Conservation (phyloP, 2,888 invertebrate species). For the Latheticus oryzae region DNA sequence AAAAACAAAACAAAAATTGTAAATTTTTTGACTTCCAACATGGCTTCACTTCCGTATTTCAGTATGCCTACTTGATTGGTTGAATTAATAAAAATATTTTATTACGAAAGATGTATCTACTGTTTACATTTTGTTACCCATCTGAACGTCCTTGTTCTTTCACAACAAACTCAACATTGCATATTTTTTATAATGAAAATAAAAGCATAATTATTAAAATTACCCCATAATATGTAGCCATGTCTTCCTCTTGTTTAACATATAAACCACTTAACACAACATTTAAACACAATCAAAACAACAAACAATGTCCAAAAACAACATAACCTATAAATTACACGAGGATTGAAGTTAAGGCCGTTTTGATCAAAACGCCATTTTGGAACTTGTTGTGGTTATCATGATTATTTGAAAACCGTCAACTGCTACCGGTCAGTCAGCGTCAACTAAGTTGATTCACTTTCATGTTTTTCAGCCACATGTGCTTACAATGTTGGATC, state of each 20-base stretch:
- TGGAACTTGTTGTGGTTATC: constrained; percentile 6
- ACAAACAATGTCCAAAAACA: constrained; percentile 2
- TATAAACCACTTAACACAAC: constrained; percentile 4
- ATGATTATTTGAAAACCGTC: constrained; percentile 13
- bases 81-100: no score
- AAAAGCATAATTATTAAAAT: constrained; percentile 11
- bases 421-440: constrained; percentile 19
- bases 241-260: constrained; percentile 16
- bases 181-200: no score
- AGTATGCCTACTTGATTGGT: no score
- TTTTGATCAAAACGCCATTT: constrained; percentile 17
- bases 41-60: no score
- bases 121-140: no score
- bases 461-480: constrained; percentile 38
- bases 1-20: no score
- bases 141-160: constrained; percentile 6
- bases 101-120: no score
- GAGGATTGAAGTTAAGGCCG: background rate
- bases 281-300: constrained; percentile 4
- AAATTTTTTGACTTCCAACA: no score
- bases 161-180: no score
- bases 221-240: constrained; percentile 49
- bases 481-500: constrained; percentile 26
- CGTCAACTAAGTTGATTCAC: constrained; percentile 30
- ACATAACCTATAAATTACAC: constrained; percentile 25